phyloP scores from a whole-genome alignment of 2,888 invertebrate genomes.

The Ecliptopera silaceata region DNA sequence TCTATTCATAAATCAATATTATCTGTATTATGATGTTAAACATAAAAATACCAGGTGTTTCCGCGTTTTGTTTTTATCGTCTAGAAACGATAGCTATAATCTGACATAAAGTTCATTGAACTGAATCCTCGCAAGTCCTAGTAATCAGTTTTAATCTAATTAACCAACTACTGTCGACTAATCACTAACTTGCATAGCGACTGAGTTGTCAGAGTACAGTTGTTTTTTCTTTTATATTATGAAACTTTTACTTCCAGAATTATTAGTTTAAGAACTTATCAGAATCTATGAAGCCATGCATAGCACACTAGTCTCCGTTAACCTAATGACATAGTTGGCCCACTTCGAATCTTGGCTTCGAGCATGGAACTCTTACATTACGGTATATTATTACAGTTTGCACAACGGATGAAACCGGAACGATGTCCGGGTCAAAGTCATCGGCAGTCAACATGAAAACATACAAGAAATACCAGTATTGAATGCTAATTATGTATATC shows the following conservation, averaged over 20 bases:
- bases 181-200: conserved; percentile 19
- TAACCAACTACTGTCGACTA: conserved; percentile 43
- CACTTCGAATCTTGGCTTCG: conserved; percentile 59
- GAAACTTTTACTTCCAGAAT: conserved; percentile 1
- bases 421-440: conserved; percentile 73
- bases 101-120: conserved; percentile 50
- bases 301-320: conserved; percentile 66
- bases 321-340: conserved; percentile 76
- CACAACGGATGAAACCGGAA: conserved; percentile 63
- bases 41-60: too few species aligned
- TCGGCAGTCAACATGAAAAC: conserved; percentile 19
- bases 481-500: background rate
- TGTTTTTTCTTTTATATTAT: too few species aligned
- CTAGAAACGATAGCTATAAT: conserved; percentile 1
- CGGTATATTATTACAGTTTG: conserved; percentile 69
- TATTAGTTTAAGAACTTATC: background rate
- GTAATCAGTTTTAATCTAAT: conserved; percentile 68
- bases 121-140: conserved; percentile 67
- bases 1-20: background rate
- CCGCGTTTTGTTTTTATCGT: background rate
- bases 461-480: background rate
- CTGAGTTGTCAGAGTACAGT: too few species aligned
- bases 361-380: conserved; percentile 66
- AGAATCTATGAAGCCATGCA: conserved; percentile 52
- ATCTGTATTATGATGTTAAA: background rate